phyloP scores from a whole-genome alignment of 1,140 invertebrate species.

The Pseudomyrmex dendroicus region DNA sequence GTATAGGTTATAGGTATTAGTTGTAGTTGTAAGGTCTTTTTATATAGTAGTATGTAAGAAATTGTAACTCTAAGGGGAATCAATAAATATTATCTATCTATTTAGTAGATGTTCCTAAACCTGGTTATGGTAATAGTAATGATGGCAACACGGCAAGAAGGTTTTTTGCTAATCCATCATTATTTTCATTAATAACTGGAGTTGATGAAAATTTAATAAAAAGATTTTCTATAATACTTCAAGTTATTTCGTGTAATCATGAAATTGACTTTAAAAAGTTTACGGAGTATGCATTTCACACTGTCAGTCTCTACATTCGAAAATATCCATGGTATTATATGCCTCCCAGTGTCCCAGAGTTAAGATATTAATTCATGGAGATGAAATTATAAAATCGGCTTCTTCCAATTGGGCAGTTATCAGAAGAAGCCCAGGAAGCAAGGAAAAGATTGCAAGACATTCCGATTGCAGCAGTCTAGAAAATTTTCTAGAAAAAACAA shows the following conservation, averaged over 20 bases:
- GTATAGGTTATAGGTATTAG: too few relatives aligned
- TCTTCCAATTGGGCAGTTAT: not conserved
- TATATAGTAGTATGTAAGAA: too few relatives aligned
- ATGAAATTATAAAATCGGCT: not conserved
- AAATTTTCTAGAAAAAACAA: not conserved
- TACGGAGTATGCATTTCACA: not conserved
- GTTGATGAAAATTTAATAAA: too few relatives aligned
- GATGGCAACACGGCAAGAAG: not conserved
- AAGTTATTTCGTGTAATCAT: too few relatives aligned
- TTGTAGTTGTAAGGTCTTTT: too few relatives aligned
- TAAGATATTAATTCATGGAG: constrained; percentile 9
- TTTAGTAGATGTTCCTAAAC: not conserved
- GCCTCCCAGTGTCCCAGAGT: not conserved
- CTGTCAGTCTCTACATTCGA: not conserved
- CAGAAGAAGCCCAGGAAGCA: not conserved
- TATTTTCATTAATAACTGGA: too few relatives aligned
- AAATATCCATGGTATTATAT: constrained; percentile 11
- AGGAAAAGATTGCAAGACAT: not conserved
- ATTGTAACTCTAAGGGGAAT: too few relatives aligned
- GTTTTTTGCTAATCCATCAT: too few relatives aligned
- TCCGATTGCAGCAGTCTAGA: not conserved
- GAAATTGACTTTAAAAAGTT: not conserved
- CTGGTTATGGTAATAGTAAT: not conserved
- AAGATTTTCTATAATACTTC: too few relatives aligned
- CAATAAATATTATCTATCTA: too few relatives aligned